A percentile compares a stretch with the other conserved stretches of the same genome.
Evolutionary conservation across 2,113 vertebrate genomes (phyloP).

Genomic region (Zosterops borbonicus): DNA sequence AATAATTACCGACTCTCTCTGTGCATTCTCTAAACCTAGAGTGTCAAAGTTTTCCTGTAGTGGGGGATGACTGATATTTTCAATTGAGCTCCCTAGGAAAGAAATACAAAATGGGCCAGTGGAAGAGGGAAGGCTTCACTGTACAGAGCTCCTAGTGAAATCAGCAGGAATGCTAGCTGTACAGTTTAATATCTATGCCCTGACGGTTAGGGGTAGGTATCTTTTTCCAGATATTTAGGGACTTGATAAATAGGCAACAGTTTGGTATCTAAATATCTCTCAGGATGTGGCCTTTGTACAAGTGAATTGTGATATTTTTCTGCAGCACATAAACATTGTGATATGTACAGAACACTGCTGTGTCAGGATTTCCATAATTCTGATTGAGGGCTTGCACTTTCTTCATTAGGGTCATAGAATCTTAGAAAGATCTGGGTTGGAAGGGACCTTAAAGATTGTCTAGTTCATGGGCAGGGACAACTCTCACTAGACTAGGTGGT

Average conservation of each 20-base stretch:
- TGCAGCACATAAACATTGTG: background rate
- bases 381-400: background rate
- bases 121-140: background rate
- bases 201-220: background rate
- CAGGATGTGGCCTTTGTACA: background rate
- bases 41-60: background rate
- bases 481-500: background rate
- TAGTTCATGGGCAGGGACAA: background rate
- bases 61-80: background rate
- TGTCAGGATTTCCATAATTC: background rate
- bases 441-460: background rate
- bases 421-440: background rate
- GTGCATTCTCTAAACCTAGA: background rate
- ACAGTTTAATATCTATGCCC: background rate
- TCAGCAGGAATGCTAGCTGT: background rate
- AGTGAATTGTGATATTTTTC: background rate
- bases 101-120: background rate
- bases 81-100: background rate
- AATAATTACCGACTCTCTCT: constrained; percentile 31
- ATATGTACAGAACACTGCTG: background rate
- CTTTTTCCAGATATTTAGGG: background rate
- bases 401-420: background rate
- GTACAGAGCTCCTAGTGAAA: background rate
- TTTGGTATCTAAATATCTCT: background rate
- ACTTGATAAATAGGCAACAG: background rate